Conservation (phyloP, 1,140 invertebrate genomes). For the Branchinecta lynchi region DNA sequence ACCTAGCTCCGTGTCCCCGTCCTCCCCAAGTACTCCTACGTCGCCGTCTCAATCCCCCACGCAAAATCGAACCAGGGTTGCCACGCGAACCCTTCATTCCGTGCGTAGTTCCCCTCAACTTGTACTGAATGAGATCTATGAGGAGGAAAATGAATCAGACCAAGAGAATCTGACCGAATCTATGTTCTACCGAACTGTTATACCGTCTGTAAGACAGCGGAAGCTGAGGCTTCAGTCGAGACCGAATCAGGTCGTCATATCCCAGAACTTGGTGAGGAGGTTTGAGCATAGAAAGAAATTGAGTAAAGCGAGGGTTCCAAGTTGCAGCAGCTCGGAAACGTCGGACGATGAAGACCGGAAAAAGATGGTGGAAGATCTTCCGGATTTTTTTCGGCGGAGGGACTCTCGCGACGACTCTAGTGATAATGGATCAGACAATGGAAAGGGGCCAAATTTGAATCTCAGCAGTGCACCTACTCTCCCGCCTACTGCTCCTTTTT, state of each 20-base stretch:
- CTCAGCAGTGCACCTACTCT: background rate
- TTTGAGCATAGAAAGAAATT: slow-evolving; percentile 52
- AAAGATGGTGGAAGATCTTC: slow-evolving; percentile 56
- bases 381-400: slow-evolving; percentile 41
- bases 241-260: slow-evolving; percentile 25
- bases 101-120: slow-evolving; percentile 43
- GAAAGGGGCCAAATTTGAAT: background rate
- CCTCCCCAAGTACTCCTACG: slow-evolving; percentile 25
- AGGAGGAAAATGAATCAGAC: slow-evolving; percentile 37
- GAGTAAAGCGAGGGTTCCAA: slow-evolving; percentile 60
- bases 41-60: slow-evolving; percentile 25
- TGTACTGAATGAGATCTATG: slow-evolving; percentile 52
- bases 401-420: slow-evolving; percentile 63
- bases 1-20: slow-evolving; percentile 23
- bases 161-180: slow-evolving; percentile 13
- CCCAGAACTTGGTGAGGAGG: slow-evolving; percentile 33
- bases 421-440: slow-evolving; percentile 34
- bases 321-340: slow-evolving; percentile 73
- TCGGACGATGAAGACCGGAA: slow-evolving; percentile 71
- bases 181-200: slow-evolving; percentile 17
- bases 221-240: slow-evolving; percentile 25
- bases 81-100: slow-evolving; percentile 33
- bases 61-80: slow-evolving; percentile 23
- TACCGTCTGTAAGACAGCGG: slow-evolving; percentile 14
- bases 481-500: background rate